Conservation (phyloP, 2,888 invertebrate genomes). For the Polietes domitor region DNA sequence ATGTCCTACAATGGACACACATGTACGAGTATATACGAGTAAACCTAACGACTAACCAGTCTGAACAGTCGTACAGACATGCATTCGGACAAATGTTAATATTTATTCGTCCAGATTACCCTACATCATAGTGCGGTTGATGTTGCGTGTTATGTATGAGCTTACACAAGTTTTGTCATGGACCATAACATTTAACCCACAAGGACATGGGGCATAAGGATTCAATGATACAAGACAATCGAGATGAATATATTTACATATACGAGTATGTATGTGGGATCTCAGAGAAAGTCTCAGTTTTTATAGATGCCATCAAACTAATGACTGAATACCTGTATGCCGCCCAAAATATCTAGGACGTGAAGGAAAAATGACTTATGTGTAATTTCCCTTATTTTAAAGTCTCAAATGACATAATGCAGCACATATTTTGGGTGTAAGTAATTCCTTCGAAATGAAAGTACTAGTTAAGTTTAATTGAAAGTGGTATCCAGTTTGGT, state of each 20-base stretch:
- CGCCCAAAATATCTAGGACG: no score
- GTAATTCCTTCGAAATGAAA: no score
- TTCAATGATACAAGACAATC: background rate
- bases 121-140: conserved; percentile 10
- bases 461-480: no score
- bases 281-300: no score
- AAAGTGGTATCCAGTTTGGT: no score
- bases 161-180: conserved; percentile 7
- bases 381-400: no score
- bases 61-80: background rate
- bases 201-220: background rate
- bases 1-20: background rate
- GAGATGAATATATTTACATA: background rate
- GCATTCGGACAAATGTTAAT: conserved; percentile 10
- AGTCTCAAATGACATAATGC: no score
- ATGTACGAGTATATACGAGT: background rate
- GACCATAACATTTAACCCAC: background rate
- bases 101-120: conserved; percentile 17
- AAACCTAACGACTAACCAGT: background rate
- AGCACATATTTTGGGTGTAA: no score
- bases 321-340: no score
- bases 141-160: background rate
- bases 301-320: no score
- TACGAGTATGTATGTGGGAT: no score
- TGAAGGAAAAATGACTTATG: no score